phyloP scores from a whole-genome alignment of 2,113 vertebrate species.

The Tretioscincus oriximinensis region DNA sequence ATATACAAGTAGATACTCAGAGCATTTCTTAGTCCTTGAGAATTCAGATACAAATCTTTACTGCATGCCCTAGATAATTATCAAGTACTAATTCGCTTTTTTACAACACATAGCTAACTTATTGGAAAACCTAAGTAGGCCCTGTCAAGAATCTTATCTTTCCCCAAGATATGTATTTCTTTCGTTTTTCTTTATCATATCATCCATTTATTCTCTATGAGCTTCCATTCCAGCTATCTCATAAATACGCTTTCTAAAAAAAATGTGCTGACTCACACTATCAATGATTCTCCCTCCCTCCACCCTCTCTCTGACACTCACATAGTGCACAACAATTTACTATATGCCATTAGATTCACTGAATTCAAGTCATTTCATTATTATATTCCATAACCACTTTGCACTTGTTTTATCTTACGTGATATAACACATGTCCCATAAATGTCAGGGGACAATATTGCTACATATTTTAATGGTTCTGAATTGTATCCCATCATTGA shows the following conservation, averaged over 20 bases:
- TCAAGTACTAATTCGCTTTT: slow-evolving; percentile 15
- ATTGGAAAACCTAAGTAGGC: slow-evolving; percentile 4
- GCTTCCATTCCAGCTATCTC: slow-evolving; percentile 16
- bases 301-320: not conserved
- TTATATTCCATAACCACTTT: not conserved
- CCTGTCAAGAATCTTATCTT: slow-evolving; percentile 16
- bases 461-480: not conserved
- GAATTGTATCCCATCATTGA: not conserved
- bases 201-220: not conserved
- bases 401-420: not conserved
- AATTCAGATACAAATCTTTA: not conserved
- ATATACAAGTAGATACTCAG: slow-evolving; percentile 10
- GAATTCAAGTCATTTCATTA: not conserved
- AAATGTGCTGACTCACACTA: too few species aligned
- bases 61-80: slow-evolving; percentile 2
- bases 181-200: not conserved
- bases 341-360: not conserved
- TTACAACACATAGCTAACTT: not conserved
- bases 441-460: not conserved
- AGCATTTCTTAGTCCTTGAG: not conserved
- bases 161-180: slow-evolving; percentile 23
- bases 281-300: too few species aligned
- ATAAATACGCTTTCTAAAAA: not conserved
- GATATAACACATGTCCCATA: not conserved
- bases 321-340: not conserved